These are phyloP conservation scores for Polydrusus tereticollis DNA, from an alignment of 2,888 invertebrate species.

Conservation along the genomic window DNA sequence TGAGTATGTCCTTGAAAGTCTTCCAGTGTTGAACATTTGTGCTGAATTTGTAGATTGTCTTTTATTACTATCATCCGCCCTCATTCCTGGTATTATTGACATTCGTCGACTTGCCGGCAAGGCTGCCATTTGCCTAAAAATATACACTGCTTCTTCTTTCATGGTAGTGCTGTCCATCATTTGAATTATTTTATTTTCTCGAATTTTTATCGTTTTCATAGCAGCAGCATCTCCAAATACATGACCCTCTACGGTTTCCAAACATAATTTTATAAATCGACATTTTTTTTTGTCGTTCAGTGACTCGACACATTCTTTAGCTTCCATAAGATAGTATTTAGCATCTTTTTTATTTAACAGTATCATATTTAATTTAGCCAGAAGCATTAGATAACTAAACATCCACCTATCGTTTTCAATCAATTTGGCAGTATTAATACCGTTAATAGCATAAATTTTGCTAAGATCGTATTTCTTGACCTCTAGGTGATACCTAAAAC, in stretches of 20 bases:
- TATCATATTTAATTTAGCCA: constrained; percentile 65
- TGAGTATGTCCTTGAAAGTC: background rate
- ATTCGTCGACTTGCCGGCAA: constrained; percentile 66
- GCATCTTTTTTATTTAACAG: constrained; percentile 69
- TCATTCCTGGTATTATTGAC: constrained; percentile 68
- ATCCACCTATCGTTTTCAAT: constrained; percentile 64
- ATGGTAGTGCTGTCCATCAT: constrained; percentile 65
- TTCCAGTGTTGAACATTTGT: constrained; percentile 20
- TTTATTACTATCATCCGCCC: background rate
- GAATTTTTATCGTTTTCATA: constrained; percentile 63
- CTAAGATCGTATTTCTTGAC: constrained; percentile 66
- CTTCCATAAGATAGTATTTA: constrained; percentile 60
- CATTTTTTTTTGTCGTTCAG: constrained; percentile 61
- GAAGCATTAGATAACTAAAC: constrained; percentile 65
- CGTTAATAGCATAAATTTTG: constrained; percentile 63
- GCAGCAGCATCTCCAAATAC: constrained; percentile 64
- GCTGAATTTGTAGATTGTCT: background rate
- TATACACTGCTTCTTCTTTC: constrained; percentile 65
- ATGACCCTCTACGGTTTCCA: constrained; percentile 59
- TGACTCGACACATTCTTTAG: constrained; percentile 59
- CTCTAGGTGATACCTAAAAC: constrained; percentile 57
- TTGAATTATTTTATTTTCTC: constrained; percentile 65
- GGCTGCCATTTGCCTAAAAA: constrained; percentile 67
- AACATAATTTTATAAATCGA: constrained; percentile 57
- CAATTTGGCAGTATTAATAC: constrained; percentile 61